These are phyloP conservation scores for Aulostomus chinensis DNA, from an alignment of 2,797 vertebrate species.

Conservation along the genomic window DNA sequence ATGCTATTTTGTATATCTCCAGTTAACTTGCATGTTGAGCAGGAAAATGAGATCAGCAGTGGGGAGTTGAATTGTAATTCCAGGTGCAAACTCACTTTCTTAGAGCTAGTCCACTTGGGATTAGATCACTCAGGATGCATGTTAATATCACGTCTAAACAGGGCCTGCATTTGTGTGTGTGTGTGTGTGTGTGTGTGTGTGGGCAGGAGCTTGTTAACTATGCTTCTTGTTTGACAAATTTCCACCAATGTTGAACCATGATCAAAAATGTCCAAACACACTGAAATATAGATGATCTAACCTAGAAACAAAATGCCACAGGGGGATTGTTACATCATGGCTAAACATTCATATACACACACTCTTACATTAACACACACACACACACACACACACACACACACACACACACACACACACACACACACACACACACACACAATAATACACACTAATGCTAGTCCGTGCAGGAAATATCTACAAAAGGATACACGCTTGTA, in stretches of 20 bases:
- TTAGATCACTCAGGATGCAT: too few relatives aligned
- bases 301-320: conserved; percentile 42
- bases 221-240: conserved; percentile 23
- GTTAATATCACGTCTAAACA: too few relatives aligned
- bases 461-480: background rate
- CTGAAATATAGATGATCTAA: conserved; percentile 27
- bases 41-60: too few relatives aligned
- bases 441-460: too few relatives aligned
- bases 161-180: background rate
- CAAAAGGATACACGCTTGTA: conserved; percentile 19
- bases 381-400: conserved; percentile 4
- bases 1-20: too few relatives aligned
- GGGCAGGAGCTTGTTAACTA: too few relatives aligned
- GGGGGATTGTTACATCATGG: conserved; percentile 9
- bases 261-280: background rate
- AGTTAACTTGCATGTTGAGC: too few relatives aligned
- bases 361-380: conserved; percentile 1
- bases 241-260: conserved; percentile 43
- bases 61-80: too few relatives aligned
- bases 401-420: background rate
- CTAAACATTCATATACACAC: too few relatives aligned
- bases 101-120: too few relatives aligned
- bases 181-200: background rate
- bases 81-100: too few relatives aligned
- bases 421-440: conserved; percentile 11